phyloP scores from a whole-genome alignment of 2,113 vertebrate species.

The Salvator merianae region DNA sequence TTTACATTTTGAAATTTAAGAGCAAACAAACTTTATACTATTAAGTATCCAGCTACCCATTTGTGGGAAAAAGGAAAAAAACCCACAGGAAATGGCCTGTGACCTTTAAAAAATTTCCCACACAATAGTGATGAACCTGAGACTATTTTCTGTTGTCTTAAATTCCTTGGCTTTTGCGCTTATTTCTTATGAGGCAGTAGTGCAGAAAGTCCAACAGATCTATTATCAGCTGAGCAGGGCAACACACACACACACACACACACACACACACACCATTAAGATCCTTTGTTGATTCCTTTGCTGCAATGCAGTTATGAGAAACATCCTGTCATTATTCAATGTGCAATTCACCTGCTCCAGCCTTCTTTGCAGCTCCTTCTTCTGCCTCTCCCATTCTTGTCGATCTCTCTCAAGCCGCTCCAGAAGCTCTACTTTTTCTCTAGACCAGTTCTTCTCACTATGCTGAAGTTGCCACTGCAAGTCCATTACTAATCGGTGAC shows the following conservation, averaged over 20 bases:
- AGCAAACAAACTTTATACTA: slow-evolving; percentile 24
- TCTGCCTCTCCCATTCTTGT: slow-evolving; percentile 86
- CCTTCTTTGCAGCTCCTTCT: slow-evolving; percentile 83
- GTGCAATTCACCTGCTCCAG: slow-evolving; percentile 78
- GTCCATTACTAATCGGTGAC: slow-evolving; percentile 86
- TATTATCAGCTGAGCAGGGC: no score
- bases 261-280: no score
- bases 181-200: slow-evolving; percentile 24
- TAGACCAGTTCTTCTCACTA: slow-evolving; percentile 88
- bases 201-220: slow-evolving; percentile 1
- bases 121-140: slow-evolving; percentile 18
- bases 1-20: not conserved
- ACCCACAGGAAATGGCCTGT: slow-evolving; percentile 49
- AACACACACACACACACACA: not conserved
- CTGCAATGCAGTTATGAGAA: not conserved
- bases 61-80: slow-evolving; percentile 10
- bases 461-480: slow-evolving; percentile 93
- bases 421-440: slow-evolving; percentile 86
- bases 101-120: slow-evolving; percentile 41
- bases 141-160: slow-evolving; percentile 36
- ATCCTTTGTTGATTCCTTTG: no score
- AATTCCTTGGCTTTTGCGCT: slow-evolving; percentile 31
- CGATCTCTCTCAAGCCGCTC: slow-evolving; percentile 85
- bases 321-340: not conserved
- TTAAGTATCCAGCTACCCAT: not conserved